A percentile compares a stretch with the other conserved stretches of the same genome.
Conservation (phyloP, 2,888 invertebrate genomes). For the Cenopis cana region DNA sequence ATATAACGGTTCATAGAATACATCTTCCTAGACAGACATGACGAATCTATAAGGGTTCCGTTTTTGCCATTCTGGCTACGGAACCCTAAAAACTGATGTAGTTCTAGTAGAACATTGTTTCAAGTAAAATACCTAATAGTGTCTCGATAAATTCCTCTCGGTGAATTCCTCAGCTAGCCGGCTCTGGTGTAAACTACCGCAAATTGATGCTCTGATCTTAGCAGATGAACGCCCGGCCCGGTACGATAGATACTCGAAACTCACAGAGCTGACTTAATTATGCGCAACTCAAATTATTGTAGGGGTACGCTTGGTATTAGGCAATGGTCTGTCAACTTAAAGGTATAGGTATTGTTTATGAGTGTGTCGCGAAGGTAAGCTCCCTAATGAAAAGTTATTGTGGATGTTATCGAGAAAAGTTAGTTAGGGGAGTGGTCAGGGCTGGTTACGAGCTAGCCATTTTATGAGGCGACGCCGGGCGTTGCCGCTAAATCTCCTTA, state of each 20-base stretch:
- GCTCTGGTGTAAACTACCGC: constrained; percentile 41
- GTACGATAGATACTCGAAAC: constrained; percentile 41
- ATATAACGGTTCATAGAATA: no score
- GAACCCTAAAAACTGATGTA: constrained; percentile 6
- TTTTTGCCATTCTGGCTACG: no score
- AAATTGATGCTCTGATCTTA: constrained; percentile 44
- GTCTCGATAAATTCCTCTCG: constrained; percentile 39
- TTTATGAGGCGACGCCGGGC: constrained; percentile 76
- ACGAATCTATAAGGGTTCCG: no score
- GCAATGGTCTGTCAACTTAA: constrained; percentile 3
- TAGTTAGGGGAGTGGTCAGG: constrained; percentile 71
- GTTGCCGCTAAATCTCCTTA: constrained; percentile 81
- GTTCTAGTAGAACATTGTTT: constrained; percentile 20
- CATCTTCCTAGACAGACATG: no score
- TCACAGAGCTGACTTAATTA: constrained; percentile 6
- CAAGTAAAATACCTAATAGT: constrained; percentile 27
- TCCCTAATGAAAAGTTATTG: constrained; percentile 40
- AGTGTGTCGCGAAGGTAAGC: constrained; percentile 31
- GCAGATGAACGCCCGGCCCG: constrained; percentile 33
- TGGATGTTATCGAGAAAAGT: constrained; percentile 63
- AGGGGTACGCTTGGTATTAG: constrained; percentile 1
- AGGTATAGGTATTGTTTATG: constrained; percentile 6
- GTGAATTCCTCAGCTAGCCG: constrained; percentile 35
- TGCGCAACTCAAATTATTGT: not conserved
- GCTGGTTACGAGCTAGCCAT: constrained; percentile 73